These are phyloP conservation scores for Cerastis leucographa DNA, from an alignment of 2,888 invertebrate genomes.

Conservation along the genomic window DNA sequence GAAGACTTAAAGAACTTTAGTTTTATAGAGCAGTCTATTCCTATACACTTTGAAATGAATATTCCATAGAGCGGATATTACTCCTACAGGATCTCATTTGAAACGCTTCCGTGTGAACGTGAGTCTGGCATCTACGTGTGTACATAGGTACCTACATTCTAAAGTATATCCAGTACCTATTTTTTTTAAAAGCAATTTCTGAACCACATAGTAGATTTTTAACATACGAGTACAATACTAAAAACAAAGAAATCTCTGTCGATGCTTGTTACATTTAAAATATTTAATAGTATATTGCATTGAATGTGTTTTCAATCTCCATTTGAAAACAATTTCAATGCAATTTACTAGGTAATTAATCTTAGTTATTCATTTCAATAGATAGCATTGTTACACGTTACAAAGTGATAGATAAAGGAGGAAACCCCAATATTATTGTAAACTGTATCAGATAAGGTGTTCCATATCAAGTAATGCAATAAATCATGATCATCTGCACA, in stretches of 20 bases:
- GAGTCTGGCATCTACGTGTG: conserved; percentile 14
- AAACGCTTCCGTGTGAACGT: conserved; percentile 42
- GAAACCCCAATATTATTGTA: conserved; percentile 19
- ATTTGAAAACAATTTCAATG: not conserved
- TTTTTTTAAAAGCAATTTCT: conserved; percentile 7
- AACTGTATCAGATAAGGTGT: conserved; percentile 2
- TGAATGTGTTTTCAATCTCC: too few species aligned
- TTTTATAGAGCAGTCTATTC: conserved; percentile 16
- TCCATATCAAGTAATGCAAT: conserved; percentile 7
- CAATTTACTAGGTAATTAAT: not conserved
- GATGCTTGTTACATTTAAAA: not conserved
- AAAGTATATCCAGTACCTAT: not conserved
- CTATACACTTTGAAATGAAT: conserved; percentile 23
- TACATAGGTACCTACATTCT: not conserved
- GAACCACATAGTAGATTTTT: not conserved
- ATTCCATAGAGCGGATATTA: conserved; percentile 53
- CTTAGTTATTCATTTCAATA: not conserved
- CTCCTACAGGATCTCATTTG: conserved; percentile 55
- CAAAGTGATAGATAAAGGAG: not conserved
- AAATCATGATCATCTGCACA: not conserved
- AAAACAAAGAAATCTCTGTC: not conserved
- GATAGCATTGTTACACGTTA: not conserved
- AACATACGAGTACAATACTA: not conserved
- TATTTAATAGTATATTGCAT: not conserved
- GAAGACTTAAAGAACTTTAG: not conserved